These are phyloP conservation scores for Arothron firmamentum DNA, from an alignment of 2,113 vertebrate species.

Conservation along the genomic window DNA sequence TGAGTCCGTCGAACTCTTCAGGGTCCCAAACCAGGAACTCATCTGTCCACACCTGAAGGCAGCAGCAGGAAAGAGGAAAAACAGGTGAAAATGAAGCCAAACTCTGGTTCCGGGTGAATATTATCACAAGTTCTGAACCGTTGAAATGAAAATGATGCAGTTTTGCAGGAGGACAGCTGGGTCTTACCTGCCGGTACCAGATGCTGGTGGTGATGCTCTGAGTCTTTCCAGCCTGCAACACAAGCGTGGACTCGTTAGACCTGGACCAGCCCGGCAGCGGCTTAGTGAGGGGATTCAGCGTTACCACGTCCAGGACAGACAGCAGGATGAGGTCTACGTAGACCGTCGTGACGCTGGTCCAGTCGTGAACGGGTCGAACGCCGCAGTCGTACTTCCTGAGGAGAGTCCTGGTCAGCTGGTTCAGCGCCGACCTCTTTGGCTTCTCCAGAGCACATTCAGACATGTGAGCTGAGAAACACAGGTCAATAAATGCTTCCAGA, in stretches of 20 bases:
- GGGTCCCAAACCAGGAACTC: conserved; percentile 84
- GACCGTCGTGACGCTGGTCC: conserved; percentile 74
- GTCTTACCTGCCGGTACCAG: conserved; percentile 82
- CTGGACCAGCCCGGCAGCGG: background rate
- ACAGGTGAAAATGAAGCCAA: no score
- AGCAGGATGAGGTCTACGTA: conserved; percentile 79
- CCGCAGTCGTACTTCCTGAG: conserved; percentile 78
- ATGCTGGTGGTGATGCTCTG: conserved; percentile 84
- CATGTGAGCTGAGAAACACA: conserved; percentile 40
- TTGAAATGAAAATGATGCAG: no score
- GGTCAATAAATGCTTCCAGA: background rate
- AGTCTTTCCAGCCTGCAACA: conserved; percentile 80
- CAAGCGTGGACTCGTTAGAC: background rate
- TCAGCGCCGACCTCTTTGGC: conserved; percentile 73
- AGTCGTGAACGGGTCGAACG: conserved; percentile 80
- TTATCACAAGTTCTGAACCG: no score
- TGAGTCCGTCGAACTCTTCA: conserved; percentile 78
- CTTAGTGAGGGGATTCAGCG: background rate
- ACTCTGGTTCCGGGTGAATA: no score
- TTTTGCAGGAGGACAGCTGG: no score
- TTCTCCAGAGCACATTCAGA: conserved; percentile 56
- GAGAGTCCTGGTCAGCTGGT: conserved; percentile 77
- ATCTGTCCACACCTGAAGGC: conserved; percentile 78
- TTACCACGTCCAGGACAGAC: conserved; percentile 82
- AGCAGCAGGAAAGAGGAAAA: background rate